Base-by-base conservation (phyloP, 2,113 vertebrate species). In the Pelecanus crispus region DNA sequence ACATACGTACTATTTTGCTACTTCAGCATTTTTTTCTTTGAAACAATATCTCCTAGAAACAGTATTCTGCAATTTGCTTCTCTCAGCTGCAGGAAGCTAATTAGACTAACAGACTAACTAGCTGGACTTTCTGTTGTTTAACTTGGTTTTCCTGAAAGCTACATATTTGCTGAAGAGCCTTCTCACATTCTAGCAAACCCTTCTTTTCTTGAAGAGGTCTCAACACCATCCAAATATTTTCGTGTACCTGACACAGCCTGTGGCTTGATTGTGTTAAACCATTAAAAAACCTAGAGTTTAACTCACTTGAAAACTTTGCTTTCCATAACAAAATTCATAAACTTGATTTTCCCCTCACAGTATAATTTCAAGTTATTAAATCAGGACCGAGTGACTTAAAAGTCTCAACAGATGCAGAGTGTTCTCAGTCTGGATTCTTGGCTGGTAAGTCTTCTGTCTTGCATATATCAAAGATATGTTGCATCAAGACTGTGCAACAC, bases 371-470 rank as follows among this genome's bases (percentile, higher is more conserved):
- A 8, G 38, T 44, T 81, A 34, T 22, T 63, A 32, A 63, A 45
- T n/a, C 36, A 56, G 47, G 20, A 36, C 32, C 28, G 25, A 31
- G 15, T 32, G 14, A 52, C 17, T 75, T 10, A 29, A 11, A 67
- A 28, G 17, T 65, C 65, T 55, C 47, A 49, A 21, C 11, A 49
- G 38, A 34, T 84, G n/a, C 10, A 17, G 22, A 29, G 44, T 47
- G 18, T 65, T 65, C 24, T 62, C 29, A 29, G 1, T 38, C 12
- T 58, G 50, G 29, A n/a, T 62, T 63, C 59, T 56, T 59, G 21
- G 10, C 26, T 36, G 32, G 0, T 42, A 15, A 1, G 0, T 80
- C 9, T 8, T 65, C 9, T 38, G 7, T 67, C 16, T 82, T 0
- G 0, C 10, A 61, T 78, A 2, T 34, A 3, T 78, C 42, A 40